phyloP scores from a whole-genome alignment of 2,797 vertebrate species.

The Agapornis canus region DNA sequence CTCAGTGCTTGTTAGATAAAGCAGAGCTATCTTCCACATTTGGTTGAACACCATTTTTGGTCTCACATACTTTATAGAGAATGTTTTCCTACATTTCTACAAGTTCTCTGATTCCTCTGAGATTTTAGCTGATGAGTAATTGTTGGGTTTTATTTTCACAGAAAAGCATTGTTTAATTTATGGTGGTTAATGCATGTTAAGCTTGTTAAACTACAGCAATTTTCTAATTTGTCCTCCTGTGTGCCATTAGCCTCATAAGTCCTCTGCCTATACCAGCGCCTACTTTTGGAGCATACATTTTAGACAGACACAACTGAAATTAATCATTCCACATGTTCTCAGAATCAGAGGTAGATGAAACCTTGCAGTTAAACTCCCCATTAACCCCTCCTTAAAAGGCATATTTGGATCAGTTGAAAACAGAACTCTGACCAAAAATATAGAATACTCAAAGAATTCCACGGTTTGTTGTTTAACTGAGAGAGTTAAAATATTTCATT shows the following conservation, averaged over 20 bases:
- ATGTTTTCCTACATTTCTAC: neutral
- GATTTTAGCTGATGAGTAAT: neutral
- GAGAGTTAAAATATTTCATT: neutral
- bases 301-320: neutral
- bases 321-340: neutral
- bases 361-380: accelerated
- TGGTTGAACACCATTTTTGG: neutral
- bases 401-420: neutral
- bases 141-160: neutral
- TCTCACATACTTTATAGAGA: neutral
- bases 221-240: neutral
- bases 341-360: neutral
- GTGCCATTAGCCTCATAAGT: neutral
- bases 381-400: accelerated
- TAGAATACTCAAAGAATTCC: neutral
- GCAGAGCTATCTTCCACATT: neutral
- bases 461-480: neutral
- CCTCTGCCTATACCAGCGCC: neutral
- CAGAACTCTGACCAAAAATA: neutral
- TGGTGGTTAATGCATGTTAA: neutral
- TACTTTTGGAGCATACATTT: neutral
- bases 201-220: neutral
- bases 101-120: neutral
- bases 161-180: neutral
- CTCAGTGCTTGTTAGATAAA: neutral